Evolutionary conservation across 2,113 vertebrate genomes (phyloP), one percentile per base, ranked within the genome.

Genomic region (Origma solitaria): DNA sequence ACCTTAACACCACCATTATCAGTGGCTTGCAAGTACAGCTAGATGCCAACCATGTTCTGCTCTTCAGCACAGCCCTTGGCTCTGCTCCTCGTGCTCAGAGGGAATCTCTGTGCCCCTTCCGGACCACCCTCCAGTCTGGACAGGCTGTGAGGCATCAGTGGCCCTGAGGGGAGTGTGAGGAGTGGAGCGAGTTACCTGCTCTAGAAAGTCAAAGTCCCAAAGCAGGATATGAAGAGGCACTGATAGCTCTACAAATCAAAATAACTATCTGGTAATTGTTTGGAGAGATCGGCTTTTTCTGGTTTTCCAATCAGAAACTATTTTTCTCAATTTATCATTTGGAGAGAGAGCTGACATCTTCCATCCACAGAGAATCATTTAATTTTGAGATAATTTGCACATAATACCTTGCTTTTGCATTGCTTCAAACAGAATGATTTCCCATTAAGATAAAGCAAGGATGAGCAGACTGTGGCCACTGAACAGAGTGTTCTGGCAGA

Each of bases 401-500:
- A 44, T 64, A 79, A 70, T 69, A 33, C 7, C 86, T 91, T 53
- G 49, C 10, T 96, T 91, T 91, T 85, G 37, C 19, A 62, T 80
- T 79, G 27, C 61, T 86, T 82, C 5, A 1, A 92, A 87, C 25
- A 90, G 81, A 91, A 85, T 60, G 38, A 73, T 91, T 95, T 95
- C 73, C 79, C 86, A 77, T 86, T 95, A 93, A 95, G 87, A 73
- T 73, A 94, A 89, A 92, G n/a, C 50, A 94, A 82, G 49, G 69
- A 87, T 44, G 66, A 96, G 80, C 96, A 96, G 92, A 92, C 82
- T 95, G 91, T 1, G 3, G 80, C 82, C 89, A 87, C 94, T 70
- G 92, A 96, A 85, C 72, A 92, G 86, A 96, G 62, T 73, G 47
- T 80, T 68, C 96, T 96, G 96, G 92, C 96, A 96, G 64, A 76